Evolutionary conservation across 2,888 invertebrate genomes (phyloP).

Genomic region (Neoaliturus tenellus): DNA sequence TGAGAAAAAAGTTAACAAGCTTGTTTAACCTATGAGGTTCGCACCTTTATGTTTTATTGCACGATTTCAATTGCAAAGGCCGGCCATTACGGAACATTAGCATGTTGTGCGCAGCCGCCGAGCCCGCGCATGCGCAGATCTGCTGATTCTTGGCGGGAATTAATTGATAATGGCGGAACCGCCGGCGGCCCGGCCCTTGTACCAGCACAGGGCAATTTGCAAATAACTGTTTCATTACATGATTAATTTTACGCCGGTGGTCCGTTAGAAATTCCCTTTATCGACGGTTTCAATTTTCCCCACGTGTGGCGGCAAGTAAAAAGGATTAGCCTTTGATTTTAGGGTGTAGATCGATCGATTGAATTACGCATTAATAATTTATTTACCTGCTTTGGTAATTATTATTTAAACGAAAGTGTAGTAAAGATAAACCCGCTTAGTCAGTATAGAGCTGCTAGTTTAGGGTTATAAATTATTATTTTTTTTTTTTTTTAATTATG

Average conservation of each 20-base stretch:
- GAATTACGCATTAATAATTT: too few relatives aligned
- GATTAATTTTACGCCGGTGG: conserved; percentile 31
- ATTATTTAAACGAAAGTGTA: too few relatives aligned
- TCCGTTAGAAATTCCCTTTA: conserved; percentile 21
- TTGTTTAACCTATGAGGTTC: not conserved
- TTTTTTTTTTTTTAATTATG: too few relatives aligned
- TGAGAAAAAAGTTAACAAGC: not conserved
- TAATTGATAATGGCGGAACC: conserved; percentile 10
- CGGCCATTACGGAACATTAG: not conserved
- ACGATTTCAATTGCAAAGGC: conserved; percentile 13
- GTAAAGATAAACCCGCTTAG: too few relatives aligned
- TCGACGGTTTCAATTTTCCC: not conserved
- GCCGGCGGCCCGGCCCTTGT: not conserved
- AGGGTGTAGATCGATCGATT: too few relatives aligned
- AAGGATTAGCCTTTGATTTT: too few relatives aligned
- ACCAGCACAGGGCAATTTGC: conserved; percentile 34
- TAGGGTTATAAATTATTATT: too few relatives aligned
- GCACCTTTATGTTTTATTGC: conserved; percentile 3
- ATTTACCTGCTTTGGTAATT: too few relatives aligned
- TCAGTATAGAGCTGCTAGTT: too few relatives aligned
- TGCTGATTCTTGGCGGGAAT: conserved; percentile 26
- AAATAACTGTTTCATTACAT: conserved; percentile 30
- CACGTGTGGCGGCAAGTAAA: not conserved
- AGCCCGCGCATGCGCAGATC: not conserved
- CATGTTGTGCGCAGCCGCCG: not conserved